These are phyloP conservation scores for Vipera ursinii DNA, from an alignment of 2,797 vertebrate genomes.

Conservation along the genomic window DNA sequence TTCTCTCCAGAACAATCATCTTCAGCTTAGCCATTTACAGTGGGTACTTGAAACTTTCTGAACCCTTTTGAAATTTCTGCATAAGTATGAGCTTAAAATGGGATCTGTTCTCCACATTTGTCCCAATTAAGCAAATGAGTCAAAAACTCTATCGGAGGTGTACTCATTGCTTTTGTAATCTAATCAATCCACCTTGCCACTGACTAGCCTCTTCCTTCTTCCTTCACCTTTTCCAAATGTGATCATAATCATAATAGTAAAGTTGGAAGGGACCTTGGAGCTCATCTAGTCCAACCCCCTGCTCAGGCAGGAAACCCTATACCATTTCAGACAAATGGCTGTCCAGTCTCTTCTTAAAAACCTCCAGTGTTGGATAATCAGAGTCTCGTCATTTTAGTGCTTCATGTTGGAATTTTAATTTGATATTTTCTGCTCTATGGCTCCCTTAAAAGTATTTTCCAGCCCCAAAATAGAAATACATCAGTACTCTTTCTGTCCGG, in stretches of 20 bases:
- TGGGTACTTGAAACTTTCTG: background rate
- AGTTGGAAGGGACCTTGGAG: no score
- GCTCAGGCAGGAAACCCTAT: no score
- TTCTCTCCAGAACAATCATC: background rate
- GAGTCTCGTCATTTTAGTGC: background rate
- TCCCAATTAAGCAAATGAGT: background rate
- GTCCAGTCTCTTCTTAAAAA: no score
- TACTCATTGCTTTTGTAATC: background rate
- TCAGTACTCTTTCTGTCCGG: background rate
- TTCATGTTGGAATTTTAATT: background rate
- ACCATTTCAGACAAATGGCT: no score
- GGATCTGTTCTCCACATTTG: background rate
- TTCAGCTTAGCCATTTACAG: background rate
- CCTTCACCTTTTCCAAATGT: background rate
- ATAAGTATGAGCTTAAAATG: background rate
- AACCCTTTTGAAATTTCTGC: background rate
- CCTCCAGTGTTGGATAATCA: background rate
- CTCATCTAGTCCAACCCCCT: no score
- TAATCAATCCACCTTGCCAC: background rate
- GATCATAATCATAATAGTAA: background rate
- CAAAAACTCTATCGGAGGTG: background rate
- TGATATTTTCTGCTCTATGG: background rate
- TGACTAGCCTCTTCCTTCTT: background rate
- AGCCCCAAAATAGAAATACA: background rate
- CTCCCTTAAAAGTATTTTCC: background rate